Base-by-base conservation (phyloP, 1,140 invertebrate species). In the Ceratitis capitata region DNA sequence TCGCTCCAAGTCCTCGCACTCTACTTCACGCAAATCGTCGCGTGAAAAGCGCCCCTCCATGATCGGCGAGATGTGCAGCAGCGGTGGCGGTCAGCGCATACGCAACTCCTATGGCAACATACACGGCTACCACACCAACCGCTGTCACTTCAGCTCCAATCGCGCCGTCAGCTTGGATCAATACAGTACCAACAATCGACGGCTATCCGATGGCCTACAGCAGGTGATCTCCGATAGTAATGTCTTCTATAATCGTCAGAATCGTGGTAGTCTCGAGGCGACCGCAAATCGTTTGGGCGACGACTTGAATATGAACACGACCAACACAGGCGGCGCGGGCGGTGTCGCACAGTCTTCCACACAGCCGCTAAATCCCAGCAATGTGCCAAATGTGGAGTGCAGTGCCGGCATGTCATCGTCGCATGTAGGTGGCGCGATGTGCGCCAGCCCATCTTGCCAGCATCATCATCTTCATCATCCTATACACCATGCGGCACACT, bases 31-130 rank as follows among this genome's bases (percentile, higher is more conserved):
- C 2, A 92, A 92, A 32, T 90, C 91, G 14, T 91, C 89, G 19
- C 90, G 91, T 39, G 91, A 92, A 83, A 92, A 92, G 85, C 89
- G 91, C 0, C 91, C 91, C 84, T 92, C 91, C 26, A 92, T 92
- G 91, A 91, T 92, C 42, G 90, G 91, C 0, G 91, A 92, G 53
- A 88, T 92, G 88, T 92, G 91, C 88, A 92, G 90, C 87, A 90
- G 90, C 64, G 91, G 90, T 14, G 88, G 91, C 1, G 91, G 91
- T 2, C 89, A 90, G 19, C 87, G 91, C 2, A 91, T 91, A 14
- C 91, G 91, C 23, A 91, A 90, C 83, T 92, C 91, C 1, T 91
- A 92, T 45, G 91, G 91, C 74, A 92, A 92, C 84, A 92, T 92
- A 19, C 90, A 92, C 82, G 91, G 89, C 78, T 91, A 92, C 16